Evolutionary conservation across 2,113 vertebrate genomes (phyloP), one percentile per base, ranked within the genome.

Genomic region (Petromus typicus): DNA sequence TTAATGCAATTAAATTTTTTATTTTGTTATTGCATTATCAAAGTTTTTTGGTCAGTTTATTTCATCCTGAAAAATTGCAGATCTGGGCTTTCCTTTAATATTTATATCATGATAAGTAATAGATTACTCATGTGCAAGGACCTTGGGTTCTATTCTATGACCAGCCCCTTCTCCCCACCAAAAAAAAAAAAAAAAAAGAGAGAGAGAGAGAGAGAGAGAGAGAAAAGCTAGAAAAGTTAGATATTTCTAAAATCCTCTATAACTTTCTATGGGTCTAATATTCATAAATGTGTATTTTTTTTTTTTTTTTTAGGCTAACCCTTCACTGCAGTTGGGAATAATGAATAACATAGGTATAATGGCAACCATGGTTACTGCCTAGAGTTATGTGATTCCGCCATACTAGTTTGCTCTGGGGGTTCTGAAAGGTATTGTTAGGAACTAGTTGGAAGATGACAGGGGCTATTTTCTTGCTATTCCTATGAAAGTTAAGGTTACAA

Each of bases 401-500:
- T 94, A 45, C 61, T 27, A 16, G 16, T 94, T 95, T 93, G 32
- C 51, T 57, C 40, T 63, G n/a, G 61, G 69, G 61, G 69, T 81
- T 78, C 73, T 97, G 48, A 82, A 94, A 95, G 85, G 16, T 69
- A 75, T 90, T 90, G 48, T 63, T 59, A 87, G 45, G 48, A 16
- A 91, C 56, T 57, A 82, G 66, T 93, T 95, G 66, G 40, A 86
- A 94, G 59, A 91, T 85, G 23, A 86, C 78, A 27, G n/a, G 43
- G 45, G 23, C 40, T 94, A 93, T 92, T 95, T 95, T 94, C 64
- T 90, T 94, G 40, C 54, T 81, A 57, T 92, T 78, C 13, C 40
- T 88, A 0, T 96, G 89, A 89, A 92, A 85, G 40, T 90, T 94
- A 96, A 91, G 86, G 48, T 89, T 82, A 69, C 22, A 94, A 80